Percentiles rank a stretch among this genome's conserved stretches.
These are phyloP conservation scores for Trematomus loennbergii DNA, from an alignment of 2,113 vertebrate species.

Conservation along the genomic window DNA sequence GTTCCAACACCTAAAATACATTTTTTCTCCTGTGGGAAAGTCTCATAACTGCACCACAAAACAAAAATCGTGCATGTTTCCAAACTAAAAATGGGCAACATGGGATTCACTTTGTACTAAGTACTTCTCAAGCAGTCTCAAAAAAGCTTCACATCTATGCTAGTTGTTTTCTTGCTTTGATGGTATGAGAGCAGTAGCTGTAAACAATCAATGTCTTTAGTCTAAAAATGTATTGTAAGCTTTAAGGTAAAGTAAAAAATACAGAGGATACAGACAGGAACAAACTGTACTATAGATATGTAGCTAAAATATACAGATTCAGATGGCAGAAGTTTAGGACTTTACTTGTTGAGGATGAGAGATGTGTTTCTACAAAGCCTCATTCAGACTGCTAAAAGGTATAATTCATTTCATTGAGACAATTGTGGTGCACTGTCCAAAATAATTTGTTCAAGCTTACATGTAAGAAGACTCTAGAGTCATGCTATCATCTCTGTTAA, in stretches of 20 bases:
- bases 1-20: slow-evolving; percentile 43
- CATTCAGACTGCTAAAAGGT: background rate
- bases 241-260: slow-evolving; percentile 5
- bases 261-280: background rate
- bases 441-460: background rate
- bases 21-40: slow-evolving; percentile 27
- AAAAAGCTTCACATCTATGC: slow-evolving; percentile 20
- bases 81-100: slow-evolving; percentile 11
- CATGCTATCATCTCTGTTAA: background rate
- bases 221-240: background rate
- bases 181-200: background rate
- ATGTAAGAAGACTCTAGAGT: background rate
- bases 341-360: too few species aligned
- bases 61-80: background rate
- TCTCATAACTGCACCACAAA: slow-evolving; percentile 11
- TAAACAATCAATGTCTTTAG: slow-evolving; percentile 2
- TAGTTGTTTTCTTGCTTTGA: background rate
- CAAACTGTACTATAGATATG: background rate
- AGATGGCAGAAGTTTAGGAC: too few species aligned
- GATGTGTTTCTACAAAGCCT: background rate
- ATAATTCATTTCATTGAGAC: slow-evolving; percentile 11
- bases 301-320: background rate
- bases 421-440: background rate
- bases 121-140: background rate
- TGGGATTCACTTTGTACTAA: slow-evolving; percentile 25